phyloP scores from a whole-genome alignment of 2,113 vertebrate genomes.

The Pleuronectes platessa region DNA sequence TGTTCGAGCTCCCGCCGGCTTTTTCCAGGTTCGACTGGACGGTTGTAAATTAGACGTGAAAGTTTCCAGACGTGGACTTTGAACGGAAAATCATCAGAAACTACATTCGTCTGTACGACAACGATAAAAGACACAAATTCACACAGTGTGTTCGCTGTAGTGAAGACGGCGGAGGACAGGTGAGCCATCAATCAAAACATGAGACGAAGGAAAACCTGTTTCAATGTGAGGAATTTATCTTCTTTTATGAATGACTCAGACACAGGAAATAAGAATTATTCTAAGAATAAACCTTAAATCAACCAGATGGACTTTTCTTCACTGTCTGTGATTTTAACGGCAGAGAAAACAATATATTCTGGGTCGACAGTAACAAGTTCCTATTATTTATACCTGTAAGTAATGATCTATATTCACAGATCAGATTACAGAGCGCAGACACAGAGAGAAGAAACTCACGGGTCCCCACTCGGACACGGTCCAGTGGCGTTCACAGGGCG shows the following conservation, averaged over 20 bases:
- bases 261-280: not conserved
- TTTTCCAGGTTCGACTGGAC: not conserved
- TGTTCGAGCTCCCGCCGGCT: not conserved
- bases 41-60: constrained; percentile 21
- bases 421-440: no score
- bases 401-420: not conserved
- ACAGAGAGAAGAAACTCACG: constrained; percentile 78
- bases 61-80: constrained; percentile 33
- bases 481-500: constrained; percentile 95
- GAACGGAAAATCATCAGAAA: constrained; percentile 26
- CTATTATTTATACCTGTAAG: no score
- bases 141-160: not conserved
- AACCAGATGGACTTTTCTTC: not conserved
- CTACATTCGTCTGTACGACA: constrained; percentile 9
- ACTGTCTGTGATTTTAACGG: not conserved
- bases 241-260: not conserved
- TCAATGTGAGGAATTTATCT: not conserved
- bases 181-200: not conserved
- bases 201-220: not conserved
- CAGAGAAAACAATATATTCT: not conserved
- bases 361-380: not conserved
- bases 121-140: constrained; percentile 22
- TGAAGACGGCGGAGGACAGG: not conserved
- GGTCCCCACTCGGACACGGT: constrained; percentile 96
- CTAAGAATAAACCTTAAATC: not conserved